A percentile compares a stretch with the other conserved stretches of the same genome.
Evolutionary conservation across 2,113 vertebrate genomes (phyloP).

Genomic region (Penelope pileata): DNA sequence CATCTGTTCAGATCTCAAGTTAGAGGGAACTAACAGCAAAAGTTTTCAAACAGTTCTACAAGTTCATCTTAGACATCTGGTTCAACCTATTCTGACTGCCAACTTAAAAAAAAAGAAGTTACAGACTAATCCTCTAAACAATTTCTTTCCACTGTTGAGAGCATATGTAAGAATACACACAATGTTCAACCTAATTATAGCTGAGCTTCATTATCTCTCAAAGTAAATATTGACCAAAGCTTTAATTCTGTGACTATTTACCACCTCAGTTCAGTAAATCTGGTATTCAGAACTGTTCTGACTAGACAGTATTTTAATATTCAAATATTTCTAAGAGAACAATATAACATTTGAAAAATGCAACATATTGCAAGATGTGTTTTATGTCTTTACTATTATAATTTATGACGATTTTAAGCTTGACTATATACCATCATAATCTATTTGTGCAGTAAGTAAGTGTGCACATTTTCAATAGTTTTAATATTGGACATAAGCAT

Average conservation of each 20-base stretch:
- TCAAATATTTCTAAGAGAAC: background rate
- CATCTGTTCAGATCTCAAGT: background rate
- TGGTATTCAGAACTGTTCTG: background rate
- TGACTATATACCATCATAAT: background rate
- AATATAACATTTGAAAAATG: background rate
- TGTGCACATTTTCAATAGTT: background rate
- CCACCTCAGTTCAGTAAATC: background rate
- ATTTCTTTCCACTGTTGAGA: background rate
- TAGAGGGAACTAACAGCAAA: background rate
- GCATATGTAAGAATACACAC: slow-evolving; percentile 39
- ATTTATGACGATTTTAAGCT: background rate
- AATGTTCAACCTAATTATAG: slow-evolving; percentile 12
- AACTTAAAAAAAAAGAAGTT: background rate
- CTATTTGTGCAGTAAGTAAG: background rate
- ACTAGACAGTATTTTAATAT: background rate
- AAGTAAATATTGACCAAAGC: background rate
- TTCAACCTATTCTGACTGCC: background rate
- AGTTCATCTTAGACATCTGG: background rate
- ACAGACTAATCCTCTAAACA: background rate
- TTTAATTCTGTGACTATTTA: background rate
- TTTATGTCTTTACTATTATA: background rate
- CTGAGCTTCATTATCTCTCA: background rate
- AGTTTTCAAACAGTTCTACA: background rate
- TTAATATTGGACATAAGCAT: background rate
- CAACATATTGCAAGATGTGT: background rate